Percentiles rank a stretch among this genome's conserved stretches.
Evolutionary conservation across 1,140 invertebrate species (phyloP).

Genomic region (Triops longicaudatus): DNA sequence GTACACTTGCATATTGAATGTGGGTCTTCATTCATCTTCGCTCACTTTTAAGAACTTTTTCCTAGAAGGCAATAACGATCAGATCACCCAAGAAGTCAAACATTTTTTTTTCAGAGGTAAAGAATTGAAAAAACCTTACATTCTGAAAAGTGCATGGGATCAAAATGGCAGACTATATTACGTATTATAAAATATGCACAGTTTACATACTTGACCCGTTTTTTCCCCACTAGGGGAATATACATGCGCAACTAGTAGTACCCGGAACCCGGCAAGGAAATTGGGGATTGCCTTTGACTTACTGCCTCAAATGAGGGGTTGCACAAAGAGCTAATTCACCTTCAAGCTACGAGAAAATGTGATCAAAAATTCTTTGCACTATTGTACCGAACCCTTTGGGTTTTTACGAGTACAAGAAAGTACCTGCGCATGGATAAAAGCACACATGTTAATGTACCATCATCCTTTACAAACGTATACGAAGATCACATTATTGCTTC

Average conservation of each 20-base stretch:
- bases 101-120: not conserved
- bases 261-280: not conserved
- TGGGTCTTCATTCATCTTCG: not conserved
- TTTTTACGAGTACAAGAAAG: too few species aligned
- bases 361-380: not conserved
- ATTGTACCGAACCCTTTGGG: not conserved
- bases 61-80: conserved; percentile 7
- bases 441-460: too few species aligned
- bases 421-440: too few species aligned
- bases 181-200: not conserved
- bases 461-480: too few species aligned
- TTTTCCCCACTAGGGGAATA: not conserved
- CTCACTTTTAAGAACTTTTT: not conserved
- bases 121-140: not conserved
- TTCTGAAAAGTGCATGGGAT: not conserved
- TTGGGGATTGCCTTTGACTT: not conserved
- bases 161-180: not conserved
- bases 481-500: too few species aligned
- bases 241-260: not conserved
- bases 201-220: not conserved
- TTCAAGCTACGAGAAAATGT: not conserved
- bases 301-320: not conserved
- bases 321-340: not conserved
- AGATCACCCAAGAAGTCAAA: not conserved
- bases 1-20: not conserved